Evolutionary conservation across 1,140 invertebrate species (phyloP).

Genomic region (Oryctes rhinoceros): DNA sequence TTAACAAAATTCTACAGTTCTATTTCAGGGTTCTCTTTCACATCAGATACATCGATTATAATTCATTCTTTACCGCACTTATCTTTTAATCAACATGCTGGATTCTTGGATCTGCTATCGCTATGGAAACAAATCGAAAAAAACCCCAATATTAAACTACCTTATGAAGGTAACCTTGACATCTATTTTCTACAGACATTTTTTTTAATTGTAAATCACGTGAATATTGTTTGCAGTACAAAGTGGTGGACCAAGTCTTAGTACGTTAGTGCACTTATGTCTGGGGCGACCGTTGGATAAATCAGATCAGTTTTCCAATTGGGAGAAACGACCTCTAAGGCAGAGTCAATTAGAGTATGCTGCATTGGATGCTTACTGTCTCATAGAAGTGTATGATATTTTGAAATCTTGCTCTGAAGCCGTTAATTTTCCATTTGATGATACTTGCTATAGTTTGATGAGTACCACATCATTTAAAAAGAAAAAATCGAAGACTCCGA

Average conservation of each 20-base stretch:
- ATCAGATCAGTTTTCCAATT: conserved; percentile 86
- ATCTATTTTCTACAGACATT: not conserved
- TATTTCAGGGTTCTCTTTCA: conserved; percentile 67
- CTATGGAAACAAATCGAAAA: conserved; percentile 63
- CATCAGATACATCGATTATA: conserved; percentile 68
- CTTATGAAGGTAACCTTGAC: conserved; percentile 58
- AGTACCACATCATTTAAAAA: conserved; percentile 61
- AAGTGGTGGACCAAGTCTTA: conserved; percentile 65
- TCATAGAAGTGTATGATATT: conserved; percentile 77
- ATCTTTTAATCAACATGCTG: conserved; percentile 60
- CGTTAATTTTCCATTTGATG: conserved; percentile 68
- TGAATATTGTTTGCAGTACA: conserved; percentile 34
- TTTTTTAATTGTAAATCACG: not conserved
- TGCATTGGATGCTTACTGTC: conserved; percentile 81
- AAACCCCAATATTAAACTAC: conserved; percentile 64
- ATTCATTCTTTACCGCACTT: conserved; percentile 65
- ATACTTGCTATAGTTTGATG: conserved; percentile 67
- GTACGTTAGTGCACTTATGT: conserved; percentile 75
- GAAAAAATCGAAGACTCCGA: conserved; percentile 58
- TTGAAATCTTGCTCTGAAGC: conserved; percentile 63
- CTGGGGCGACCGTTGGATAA: conserved; percentile 80
- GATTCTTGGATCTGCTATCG: conserved; percentile 62
- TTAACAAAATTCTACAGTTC: not conserved
- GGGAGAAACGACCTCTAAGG: conserved; percentile 82
- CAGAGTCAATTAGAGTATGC: conserved; percentile 81